Conservation (phyloP, 2,113 vertebrate genomes). For the Ascaphus truei region DNA sequence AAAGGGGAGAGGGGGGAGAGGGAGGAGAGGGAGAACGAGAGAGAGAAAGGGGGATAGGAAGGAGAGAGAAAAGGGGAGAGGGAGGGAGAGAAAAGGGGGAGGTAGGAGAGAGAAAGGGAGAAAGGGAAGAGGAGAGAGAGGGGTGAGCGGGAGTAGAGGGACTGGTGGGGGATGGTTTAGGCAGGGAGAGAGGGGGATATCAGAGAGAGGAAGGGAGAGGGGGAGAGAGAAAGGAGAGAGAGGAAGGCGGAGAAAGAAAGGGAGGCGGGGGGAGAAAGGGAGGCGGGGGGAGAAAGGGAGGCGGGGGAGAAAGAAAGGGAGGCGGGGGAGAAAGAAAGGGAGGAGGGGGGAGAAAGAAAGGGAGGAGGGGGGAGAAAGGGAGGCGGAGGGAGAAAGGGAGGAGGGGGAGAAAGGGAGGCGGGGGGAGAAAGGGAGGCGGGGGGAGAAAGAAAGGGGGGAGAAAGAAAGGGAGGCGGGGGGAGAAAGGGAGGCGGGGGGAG, state of each 20-base stretch:
- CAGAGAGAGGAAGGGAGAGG: no score
- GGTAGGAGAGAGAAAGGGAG: not conserved
- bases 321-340: not conserved
- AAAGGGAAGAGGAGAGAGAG: not conserved
- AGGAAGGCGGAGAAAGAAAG: not conserved
- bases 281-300: not conserved
- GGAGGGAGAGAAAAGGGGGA: not conserved
- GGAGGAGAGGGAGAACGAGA: no score
- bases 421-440: no score
- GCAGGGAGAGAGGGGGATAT: no score
- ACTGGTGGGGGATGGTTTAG: no score
- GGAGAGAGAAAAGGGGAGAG: no score
- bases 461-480: not conserved
- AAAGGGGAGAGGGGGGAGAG: not conserved
- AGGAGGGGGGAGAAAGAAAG: not conserved
- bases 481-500: not conserved
- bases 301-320: not conserved
- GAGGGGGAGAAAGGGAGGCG: not conserved
- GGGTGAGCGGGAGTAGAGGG: no score
- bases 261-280: not conserved
- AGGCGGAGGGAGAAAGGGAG: not conserved
- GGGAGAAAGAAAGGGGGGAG: not conserved
- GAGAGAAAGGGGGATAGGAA: no score
- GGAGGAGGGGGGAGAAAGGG: not conserved
- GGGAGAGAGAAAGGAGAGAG: not conserved